These are phyloP conservation scores for Xylota sylvarum DNA, from an alignment of 2,888 invertebrate species.

Conservation along the genomic window DNA sequence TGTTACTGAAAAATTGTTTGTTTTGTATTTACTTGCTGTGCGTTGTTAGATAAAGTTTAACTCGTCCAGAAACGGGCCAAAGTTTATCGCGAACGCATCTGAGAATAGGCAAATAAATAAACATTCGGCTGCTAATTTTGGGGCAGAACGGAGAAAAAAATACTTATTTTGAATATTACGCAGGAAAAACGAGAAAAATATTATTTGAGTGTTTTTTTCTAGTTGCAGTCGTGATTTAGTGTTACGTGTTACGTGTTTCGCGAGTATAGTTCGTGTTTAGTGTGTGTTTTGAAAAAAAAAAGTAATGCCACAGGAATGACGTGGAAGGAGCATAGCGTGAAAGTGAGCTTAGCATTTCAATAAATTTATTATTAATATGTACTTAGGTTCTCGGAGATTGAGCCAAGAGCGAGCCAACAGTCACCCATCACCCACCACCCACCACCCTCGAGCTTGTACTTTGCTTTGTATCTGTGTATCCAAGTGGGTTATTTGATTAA, in stretches of 20 bases:
- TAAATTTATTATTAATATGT: slow-evolving; percentile 24
- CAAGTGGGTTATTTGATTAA: slow-evolving; percentile 56
- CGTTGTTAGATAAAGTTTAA: slow-evolving; percentile 35
- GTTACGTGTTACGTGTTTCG: slow-evolving; percentile 33
- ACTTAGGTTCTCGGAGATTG: not conserved
- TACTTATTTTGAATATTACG: slow-evolving; percentile 35
- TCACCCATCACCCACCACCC: not conserved
- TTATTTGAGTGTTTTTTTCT: not conserved
- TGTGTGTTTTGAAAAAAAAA: slow-evolving; percentile 22
- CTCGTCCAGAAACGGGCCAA: slow-evolving; percentile 42
- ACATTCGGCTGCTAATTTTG: slow-evolving; percentile 52
- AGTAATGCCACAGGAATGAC: slow-evolving; percentile 60
- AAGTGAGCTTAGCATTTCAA: slow-evolving; percentile 62
- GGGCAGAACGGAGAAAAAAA: slow-evolving; percentile 16
- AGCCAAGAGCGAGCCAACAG: not conserved
- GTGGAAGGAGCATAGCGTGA: slow-evolving; percentile 66
- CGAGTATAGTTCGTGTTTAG: slow-evolving; percentile 22
- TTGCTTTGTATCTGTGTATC: slow-evolving; percentile 26
- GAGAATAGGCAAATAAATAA: slow-evolving; percentile 46
- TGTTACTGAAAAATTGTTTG: slow-evolving; percentile 45
- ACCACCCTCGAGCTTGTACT: not conserved
- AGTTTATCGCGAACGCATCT: slow-evolving; percentile 58
- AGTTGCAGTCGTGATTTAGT: slow-evolving; percentile 39
- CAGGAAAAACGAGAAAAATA: slow-evolving; percentile 16
- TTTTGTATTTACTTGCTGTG: not conserved